A percentile compares a stretch with the other conserved stretches of the same genome.
Evolutionary conservation across 2,888 invertebrate genomes (phyloP).

Genomic region (Aphodius sticticus): DNA sequence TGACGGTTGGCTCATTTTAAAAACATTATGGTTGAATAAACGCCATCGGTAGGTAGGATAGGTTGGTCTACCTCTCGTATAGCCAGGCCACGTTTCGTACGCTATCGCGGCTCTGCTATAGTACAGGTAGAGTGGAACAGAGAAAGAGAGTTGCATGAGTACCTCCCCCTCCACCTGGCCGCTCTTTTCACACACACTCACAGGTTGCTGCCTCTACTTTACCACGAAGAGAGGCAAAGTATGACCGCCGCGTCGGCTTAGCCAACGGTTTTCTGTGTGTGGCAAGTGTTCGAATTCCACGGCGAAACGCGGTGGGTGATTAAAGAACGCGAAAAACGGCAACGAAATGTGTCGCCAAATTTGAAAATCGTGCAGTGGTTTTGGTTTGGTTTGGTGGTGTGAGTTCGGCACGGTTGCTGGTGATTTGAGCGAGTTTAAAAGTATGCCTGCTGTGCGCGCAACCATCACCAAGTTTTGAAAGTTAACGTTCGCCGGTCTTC

Average conservation of each 20-base stretch:
- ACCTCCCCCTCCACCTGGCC: conserved; percentile 38
- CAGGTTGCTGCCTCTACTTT: conserved; percentile 44
- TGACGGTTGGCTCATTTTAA: conserved; percentile 10
- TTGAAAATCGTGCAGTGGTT: not conserved
- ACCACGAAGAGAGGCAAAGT: conserved; percentile 41
- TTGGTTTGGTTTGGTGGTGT: conserved; percentile 14
- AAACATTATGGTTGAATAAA: conserved; percentile 31
- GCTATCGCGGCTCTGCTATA: not conserved
- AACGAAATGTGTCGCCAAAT: not conserved
- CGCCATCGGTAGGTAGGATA: conserved; percentile 33
- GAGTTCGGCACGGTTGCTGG: not conserved
- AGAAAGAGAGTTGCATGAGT: conserved; percentile 40
- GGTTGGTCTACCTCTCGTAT: not conserved
- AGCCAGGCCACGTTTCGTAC: not conserved
- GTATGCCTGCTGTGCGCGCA: conserved; percentile 10
- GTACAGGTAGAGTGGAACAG: not conserved
- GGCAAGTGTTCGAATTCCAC: conserved; percentile 43
- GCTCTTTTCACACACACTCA: conserved; percentile 28
- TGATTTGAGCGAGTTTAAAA: not conserved
- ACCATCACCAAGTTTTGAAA: conserved; percentile 11
- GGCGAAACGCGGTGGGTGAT: not conserved
- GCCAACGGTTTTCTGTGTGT: conserved; percentile 43
- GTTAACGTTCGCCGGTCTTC: conserved; percentile 1
- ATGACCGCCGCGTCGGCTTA: conserved; percentile 45
- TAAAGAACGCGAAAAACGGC: not conserved